Conservation (phyloP, 2,888 invertebrate species). For the Xestobium rufovillosum region DNA sequence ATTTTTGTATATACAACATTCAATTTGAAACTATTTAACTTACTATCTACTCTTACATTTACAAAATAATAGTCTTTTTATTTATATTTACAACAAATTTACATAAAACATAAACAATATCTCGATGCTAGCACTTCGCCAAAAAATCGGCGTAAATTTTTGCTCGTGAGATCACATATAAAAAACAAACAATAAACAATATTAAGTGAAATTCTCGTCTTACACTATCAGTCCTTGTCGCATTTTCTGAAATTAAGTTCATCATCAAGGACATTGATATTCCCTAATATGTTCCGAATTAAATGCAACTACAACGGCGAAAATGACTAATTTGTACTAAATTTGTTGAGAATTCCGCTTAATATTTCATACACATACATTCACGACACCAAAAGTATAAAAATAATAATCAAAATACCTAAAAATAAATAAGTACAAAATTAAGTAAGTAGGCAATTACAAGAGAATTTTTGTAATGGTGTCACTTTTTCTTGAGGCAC, state of each 20-base stretch:
- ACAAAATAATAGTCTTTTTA: slow-evolving; percentile 35
- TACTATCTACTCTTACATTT: slow-evolving; percentile 33
- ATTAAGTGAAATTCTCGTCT: too few species aligned
- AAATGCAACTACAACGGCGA: too few species aligned
- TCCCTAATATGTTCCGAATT: too few species aligned
- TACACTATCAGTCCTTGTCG: too few species aligned
- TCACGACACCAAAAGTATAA: slow-evolving; percentile 5
- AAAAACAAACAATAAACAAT: slow-evolving; percentile 15
- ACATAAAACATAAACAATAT: slow-evolving; percentile 28
- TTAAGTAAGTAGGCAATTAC: too few species aligned
- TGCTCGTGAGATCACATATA: slow-evolving; percentile 15
- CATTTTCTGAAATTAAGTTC: too few species aligned
- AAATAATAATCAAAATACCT: slow-evolving; percentile 15
- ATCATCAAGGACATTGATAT: too few species aligned
- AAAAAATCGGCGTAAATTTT: slow-evolving; percentile 11
- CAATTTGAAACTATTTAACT: slow-evolving; percentile 32
- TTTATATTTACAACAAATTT: slow-evolving; percentile 32
- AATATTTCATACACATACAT: slow-evolving; percentile 12
- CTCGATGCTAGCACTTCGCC: slow-evolving; percentile 7
- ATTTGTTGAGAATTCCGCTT: too few species aligned
- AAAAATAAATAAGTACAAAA: slow-evolving; percentile 33
- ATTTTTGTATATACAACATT: slow-evolving; percentile 36
- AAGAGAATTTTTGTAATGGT: too few species aligned
- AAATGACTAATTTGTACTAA: too few species aligned
- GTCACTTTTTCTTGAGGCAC: too few species aligned